These are phyloP conservation scores for Agriopis marginaria DNA, from an alignment of 2,888 invertebrate genomes.

Conservation along the genomic window DNA sequence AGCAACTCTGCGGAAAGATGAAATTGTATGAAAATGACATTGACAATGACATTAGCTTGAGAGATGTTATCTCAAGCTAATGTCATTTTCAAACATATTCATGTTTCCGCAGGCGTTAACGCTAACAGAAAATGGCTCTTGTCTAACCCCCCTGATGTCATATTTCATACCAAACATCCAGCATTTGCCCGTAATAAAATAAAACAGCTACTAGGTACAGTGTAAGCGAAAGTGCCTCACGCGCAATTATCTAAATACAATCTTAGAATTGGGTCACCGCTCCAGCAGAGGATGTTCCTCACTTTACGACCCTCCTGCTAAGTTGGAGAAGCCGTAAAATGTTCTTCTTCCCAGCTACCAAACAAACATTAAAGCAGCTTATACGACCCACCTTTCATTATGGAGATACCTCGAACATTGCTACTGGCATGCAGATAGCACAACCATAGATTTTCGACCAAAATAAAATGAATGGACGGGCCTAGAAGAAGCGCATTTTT, in stretches of 20 bases:
- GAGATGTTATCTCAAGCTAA: too few relatives aligned
- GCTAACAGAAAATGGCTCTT: too few relatives aligned
- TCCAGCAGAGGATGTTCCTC: conserved; percentile 35
- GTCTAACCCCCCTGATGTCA: too few relatives aligned
- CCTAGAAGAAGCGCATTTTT: too few relatives aligned
- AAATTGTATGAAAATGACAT: too few relatives aligned
- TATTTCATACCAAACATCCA: not conserved
- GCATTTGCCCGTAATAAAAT: not conserved
- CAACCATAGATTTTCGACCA: not conserved
- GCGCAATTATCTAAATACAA: conserved; percentile 36
- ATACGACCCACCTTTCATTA: conserved; percentile 15
- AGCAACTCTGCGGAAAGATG: too few relatives aligned
- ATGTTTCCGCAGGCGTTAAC: too few relatives aligned
- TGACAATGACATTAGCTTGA: too few relatives aligned
- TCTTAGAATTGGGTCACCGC: conserved; percentile 47
- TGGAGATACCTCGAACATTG: not conserved
- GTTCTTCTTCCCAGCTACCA: conserved; percentile 33
- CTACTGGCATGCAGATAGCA: not conserved
- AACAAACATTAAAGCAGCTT: conserved; percentile 38
- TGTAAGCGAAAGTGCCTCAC: conserved; percentile 2
- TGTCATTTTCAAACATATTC: too few relatives aligned
- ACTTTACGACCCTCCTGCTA: conserved; percentile 49
- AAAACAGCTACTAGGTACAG: not conserved
- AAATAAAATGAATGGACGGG: too few relatives aligned
- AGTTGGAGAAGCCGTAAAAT: conserved; percentile 53